Evolutionary conservation across 2,888 invertebrate genomes (phyloP).

Genomic region (Xestoiulus laeticollis): DNA sequence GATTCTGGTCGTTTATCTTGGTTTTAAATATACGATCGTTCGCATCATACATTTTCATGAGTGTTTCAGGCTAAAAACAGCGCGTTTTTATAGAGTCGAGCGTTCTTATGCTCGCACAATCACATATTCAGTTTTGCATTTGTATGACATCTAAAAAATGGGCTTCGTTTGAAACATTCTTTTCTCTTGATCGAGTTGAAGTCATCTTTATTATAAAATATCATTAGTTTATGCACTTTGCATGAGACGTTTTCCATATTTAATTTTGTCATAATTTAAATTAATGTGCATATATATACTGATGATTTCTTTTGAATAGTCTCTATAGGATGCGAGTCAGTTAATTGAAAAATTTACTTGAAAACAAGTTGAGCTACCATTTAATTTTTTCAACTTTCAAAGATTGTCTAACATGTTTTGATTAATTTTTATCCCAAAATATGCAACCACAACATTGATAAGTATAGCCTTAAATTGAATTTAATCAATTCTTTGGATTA

Average conservation of each 20-base stretch:
- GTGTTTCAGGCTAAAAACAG: constrained; percentile 34
- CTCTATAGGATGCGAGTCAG: neutral
- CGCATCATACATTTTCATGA: constrained; percentile 34
- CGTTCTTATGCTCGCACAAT: neutral
- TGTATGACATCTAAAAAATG: constrained; percentile 8
- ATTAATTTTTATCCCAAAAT: no score
- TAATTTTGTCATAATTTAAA: neutral
- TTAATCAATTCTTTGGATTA: no score
- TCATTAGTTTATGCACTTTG: neutral
- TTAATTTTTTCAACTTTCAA: neutral
- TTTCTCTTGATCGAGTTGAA: neutral
- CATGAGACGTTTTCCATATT: neutral
- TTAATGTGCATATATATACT: neutral
- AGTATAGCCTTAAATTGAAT: no score
- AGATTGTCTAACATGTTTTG: neutral
- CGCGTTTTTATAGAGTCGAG: constrained; percentile 11
- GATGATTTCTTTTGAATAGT: neutral
- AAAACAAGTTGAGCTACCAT: neutral
- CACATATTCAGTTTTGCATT: neutral
- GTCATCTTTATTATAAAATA: neutral
- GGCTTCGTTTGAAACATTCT: neutral
- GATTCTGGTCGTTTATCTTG: constrained; percentile 22
- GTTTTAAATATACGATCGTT: constrained; percentile 33
- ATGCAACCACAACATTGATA: no score
- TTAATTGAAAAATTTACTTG: neutral